Conservation (phyloP, 35 echinoderm and acorn worm species). For the Antedon bifida region DNA sequence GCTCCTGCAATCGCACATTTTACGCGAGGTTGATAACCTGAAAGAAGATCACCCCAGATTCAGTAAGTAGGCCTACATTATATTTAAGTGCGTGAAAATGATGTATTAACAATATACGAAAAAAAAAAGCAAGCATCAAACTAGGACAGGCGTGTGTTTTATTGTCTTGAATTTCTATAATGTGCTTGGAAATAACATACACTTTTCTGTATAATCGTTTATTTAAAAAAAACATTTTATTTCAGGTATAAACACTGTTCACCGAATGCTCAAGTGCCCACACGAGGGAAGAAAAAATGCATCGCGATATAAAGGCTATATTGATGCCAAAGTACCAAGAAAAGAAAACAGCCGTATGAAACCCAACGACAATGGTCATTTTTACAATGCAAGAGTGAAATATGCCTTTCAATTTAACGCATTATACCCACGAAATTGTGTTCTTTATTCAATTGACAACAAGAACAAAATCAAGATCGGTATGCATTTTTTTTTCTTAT, state of each 20-base stretch:
- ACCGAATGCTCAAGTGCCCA: conserved; percentile 22
- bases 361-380: conserved; percentile 33
- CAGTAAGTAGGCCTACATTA: background rate
- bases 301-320: conserved; percentile 24
- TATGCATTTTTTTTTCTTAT: too few species aligned
- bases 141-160: too few species aligned
- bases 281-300: conserved; percentile 3
- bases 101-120: too few species aligned
- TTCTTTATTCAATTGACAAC: conserved; percentile 25
- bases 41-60: conserved; percentile 17
- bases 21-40: conserved; percentile 9
- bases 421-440: background rate
- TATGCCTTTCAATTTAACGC: conserved; percentile 25
- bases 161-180: too few species aligned
- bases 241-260: background rate
- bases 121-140: too few species aligned
- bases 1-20: conserved; percentile 31
- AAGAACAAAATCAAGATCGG: conserved; percentile 53
- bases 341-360: conserved; percentile 13
- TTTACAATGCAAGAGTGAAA: conserved; percentile 28
- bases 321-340: conserved; percentile 18
- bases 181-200: too few species aligned
- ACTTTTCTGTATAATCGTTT: too few species aligned
- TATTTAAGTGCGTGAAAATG: too few species aligned
- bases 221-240: too few species aligned